phyloP scores from a whole-genome alignment of 2,797 vertebrate genomes.

The Cichlasoma orientale region DNA sequence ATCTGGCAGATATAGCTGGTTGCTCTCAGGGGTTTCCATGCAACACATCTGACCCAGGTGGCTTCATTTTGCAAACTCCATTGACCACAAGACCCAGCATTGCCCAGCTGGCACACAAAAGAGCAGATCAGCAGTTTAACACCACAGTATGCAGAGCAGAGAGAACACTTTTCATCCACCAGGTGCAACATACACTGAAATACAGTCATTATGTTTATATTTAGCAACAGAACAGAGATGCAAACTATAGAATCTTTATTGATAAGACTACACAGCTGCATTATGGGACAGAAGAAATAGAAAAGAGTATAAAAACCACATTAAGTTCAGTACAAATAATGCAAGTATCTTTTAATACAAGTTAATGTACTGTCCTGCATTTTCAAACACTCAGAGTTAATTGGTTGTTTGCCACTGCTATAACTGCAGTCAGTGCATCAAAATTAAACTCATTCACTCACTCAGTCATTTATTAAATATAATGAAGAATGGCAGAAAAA shows the following conservation, averaged over 20 bases:
- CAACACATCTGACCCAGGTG: constrained; percentile 41
- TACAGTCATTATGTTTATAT: background rate
- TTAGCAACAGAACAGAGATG: constrained; percentile 5
- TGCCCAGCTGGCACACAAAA: constrained; percentile 15
- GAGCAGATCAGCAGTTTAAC: constrained; percentile 45
- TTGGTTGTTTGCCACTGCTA: background rate
- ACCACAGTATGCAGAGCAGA: constrained; percentile 14
- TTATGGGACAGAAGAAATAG: background rate
- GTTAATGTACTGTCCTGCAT: rapidly evolving
- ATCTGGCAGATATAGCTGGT: constrained; percentile 32
- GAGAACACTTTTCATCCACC: constrained; percentile 6
- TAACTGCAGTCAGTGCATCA: background rate
- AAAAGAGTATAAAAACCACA: background rate
- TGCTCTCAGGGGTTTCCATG: constrained; percentile 42
- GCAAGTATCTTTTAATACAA: background rate
- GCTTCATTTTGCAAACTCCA: constrained; percentile 45
- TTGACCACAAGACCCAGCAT: constrained; percentile 1
- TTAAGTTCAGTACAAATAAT: background rate
- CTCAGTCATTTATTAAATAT: background rate
- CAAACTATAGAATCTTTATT: background rate
- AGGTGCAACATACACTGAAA: constrained; percentile 16
- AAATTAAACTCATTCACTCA: background rate
- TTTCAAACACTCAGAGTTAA: background rate
- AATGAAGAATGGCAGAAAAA: background rate
- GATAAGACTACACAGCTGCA: background rate